Evolutionary conservation across 2,888 invertebrate genomes (phyloP), one percentile per base, ranked within the genome.

Genomic region (Chaitophorus viminalis): DNA sequence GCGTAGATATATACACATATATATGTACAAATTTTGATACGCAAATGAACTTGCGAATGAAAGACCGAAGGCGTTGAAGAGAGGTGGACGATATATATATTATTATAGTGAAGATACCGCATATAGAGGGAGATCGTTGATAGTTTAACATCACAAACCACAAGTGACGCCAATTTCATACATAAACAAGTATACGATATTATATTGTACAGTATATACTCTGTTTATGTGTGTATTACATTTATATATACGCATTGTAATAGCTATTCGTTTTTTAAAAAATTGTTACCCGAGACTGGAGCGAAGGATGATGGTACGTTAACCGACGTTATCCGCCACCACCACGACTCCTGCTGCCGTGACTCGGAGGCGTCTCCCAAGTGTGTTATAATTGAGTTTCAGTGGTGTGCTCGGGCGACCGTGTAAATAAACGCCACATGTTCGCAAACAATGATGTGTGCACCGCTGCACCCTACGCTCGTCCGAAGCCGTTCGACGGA

Each of bases 361-460:
- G 46, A 4, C 36, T 36, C 36, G 74, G 0, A 36, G 21, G 74
- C 36, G 36, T 60, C 52, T n/a, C 25, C 75, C 29, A 31, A 75
- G 65, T 31, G 39, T 11, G 46, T 76, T 65, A 31, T 65, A 65
- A 84, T 84, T 39, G 75, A 84, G 39, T 76, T 76, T 65, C 39
- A n/a, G 65, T 75, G 60, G 39, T 21, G 76, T 72, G 70, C 86
- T 54, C 72, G 52, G 65, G 54, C 79, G 74, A 74, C 74, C 65
- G 81, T 74, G 79, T 81, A 87, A 79, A 87, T 81, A 87, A 86
- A 79, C 79, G 78, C 79, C 86, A 72, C 86, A 72, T 86, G 86
- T 78, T 70, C 72, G 75, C 46, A 39, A 72, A 86, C 86, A 72
- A 74, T 72, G 54, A 72, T n/a, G 83, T n/a, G 54, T 31, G 72